phyloP scores from a whole-genome alignment of 2,797 vertebrate genomes.

The Rhabdomys pumilio region DNA sequence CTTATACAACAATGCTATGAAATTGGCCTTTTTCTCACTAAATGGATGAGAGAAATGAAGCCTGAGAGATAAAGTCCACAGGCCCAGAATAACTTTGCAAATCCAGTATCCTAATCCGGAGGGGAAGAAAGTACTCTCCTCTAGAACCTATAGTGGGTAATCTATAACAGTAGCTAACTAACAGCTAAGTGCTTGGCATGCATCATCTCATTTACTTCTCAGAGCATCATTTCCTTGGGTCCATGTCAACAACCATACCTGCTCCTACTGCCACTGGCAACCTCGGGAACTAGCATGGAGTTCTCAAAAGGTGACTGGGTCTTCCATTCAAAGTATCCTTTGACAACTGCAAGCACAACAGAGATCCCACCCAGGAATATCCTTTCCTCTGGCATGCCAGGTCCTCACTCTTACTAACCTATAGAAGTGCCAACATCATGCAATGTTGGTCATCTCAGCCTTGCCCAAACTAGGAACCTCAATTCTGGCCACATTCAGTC shows the following conservation, averaged over 20 bases:
- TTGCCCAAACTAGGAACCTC: neutral
- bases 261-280: neutral
- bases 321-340: neutral
- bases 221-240: neutral
- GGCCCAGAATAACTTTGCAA: neutral
- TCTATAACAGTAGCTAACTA: neutral
- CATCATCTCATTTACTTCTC: constrained; percentile 14
- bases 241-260: neutral
- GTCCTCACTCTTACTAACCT: neutral
- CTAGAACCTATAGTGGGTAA: neutral
- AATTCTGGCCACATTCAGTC: neutral
- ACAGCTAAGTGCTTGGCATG: neutral
- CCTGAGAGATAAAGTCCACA: neutral
- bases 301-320: neutral
- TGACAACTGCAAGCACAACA: neutral
- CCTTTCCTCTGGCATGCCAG: neutral
- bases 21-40: neutral
- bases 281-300: neutral
- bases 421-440: neutral
- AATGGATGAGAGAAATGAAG: neutral
- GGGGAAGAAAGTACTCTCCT: neutral
- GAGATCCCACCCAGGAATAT: neutral
- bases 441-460: neutral
- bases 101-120: neutral
- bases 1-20: neutral